Evolutionary conservation across 1,140 invertebrate species (phyloP), one percentile per base, ranked within the genome.

Genomic region (Capitella teleta): DNA sequence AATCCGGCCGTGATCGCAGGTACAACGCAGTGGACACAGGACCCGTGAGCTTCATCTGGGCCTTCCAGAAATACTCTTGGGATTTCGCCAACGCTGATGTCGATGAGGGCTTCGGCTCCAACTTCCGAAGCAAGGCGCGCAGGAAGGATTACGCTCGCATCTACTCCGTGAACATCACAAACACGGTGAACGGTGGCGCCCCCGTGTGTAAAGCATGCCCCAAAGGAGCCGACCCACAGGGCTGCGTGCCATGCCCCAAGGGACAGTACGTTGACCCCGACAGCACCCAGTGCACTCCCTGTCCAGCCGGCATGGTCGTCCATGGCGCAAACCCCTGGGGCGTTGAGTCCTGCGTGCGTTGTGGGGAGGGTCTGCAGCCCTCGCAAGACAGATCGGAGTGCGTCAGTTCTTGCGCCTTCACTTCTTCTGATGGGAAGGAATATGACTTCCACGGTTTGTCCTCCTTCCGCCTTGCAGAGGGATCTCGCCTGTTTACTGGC

Each of bases 121-220:
- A 40, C 21, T 16, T 44, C 5, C 42, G 10, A 18, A 41, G 6
- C 8, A 16, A 41, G 12, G 23, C 12, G 10, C 6, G 12, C 12
- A 41, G 23, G 18, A 34, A 47, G 19, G 45, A 47, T 24, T n/a
- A 10, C 16, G 45, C 28, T 36, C n/a, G 19, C 56, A 78, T 82
- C 30, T 80, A 73, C 59, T 63, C 68, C 25, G 70, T 82, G 16
- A 73, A 77, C 51, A 68, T 82, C 3, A 78, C 78, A n/a, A 80
- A 82, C 61, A 79, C 76, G 0, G 58, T 77, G n/a, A 66, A 72
- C 46, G 75, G 78, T 38, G 79, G 79, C 21, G 78, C 79, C 5
- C 63, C 66, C 3, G 59, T 57, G 2, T 81, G 80, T 61, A 57
- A 74, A 19, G 66, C 67, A 18, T 81, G 80, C 69, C 77, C 74